Base-by-base conservation (phyloP, 2,888 invertebrate species). In the Pycnomerus fuliginosus region DNA sequence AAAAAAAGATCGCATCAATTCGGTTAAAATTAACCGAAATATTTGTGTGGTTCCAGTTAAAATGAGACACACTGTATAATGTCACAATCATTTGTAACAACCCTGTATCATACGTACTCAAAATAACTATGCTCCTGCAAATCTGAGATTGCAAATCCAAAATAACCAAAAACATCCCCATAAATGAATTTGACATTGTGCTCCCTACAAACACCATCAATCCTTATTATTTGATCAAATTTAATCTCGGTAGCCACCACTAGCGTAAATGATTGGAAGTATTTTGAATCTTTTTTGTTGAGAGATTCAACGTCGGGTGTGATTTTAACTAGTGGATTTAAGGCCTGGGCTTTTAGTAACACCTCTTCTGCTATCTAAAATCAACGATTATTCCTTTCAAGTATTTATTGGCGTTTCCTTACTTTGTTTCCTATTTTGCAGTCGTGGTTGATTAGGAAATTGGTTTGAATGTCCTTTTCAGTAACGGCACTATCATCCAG, bases 261-360 rank as follows among this genome's bases (percentile, higher is more conserved):
- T 2, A 97, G 85, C 65, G 94, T 87, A 67, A 89, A 97, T 24
- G 77, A 67, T 15, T 76, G 69, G 62, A 90, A 92, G 66, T 79
- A 95, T 1, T 79, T 79, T 31, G 84, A 82, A 0, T 82, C 74
- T 61, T 92, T 85, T 16, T 81, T 76, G 7, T 79, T 74, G 0
- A 90, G 73, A 8, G 78, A 72, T 20, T 79, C 78, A 0, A 79
- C 79, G 61, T 88, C 86, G 0, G 83, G 76, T 0, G 75, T 78
- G 25, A 98, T 83, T 54, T 87, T 81, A 0, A 99, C 98, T 85
- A 95, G 89, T 0, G 95, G 94, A 74, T 99, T 99, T 53, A 99
- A 77, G 37, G 84, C 84, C 64, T 85, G 86, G 0, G 93, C 88
- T 60, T 89, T 80, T 31, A 77, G 73, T 28, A 89, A 66, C 0